Evolutionary conservation across 2,113 vertebrate species (phyloP), one percentile per base, ranked within the genome.

Genomic region (Phaethornis superciliosus): DNA sequence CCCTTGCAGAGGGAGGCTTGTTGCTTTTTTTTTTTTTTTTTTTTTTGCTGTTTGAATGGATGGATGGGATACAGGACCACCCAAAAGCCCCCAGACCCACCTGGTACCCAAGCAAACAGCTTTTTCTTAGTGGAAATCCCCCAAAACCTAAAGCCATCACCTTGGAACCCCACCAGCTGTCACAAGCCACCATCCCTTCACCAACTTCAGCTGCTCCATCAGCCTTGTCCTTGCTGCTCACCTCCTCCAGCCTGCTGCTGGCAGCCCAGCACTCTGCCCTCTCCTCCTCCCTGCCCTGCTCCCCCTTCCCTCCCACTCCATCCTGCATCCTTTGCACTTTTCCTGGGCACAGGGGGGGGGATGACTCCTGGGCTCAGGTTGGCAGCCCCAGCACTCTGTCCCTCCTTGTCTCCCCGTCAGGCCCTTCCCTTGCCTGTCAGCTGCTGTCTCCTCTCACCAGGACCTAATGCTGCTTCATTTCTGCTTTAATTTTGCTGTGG

Each of bases 401-500:
- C 87, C 35, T 5, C 47, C 94, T 87, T 40, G 51, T 84, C 90
- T 59, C 46, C 10, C 0, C 27, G 42, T 85, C 95, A 77, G 58
- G 64, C 49, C 75, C 91, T 77, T 89, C 60, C 90, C 63, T 90
- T 27, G 47, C 78, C 85, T 95, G 86, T 95, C 96, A 94, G 85
- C 75, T 3, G 28, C 84, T 46, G 64, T 70, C 44, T 93, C 60
- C 71, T 96, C 94, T 86, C 59, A 1, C 85, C 58, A 4, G 84
- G 92, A 96, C 83, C 87, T 67, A 44, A 32, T 51, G 65, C 81
- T 80, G 86, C 85, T 96, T 77, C 76, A 2, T 94, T 91, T 80
- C 91, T 94, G 78, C 58, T 96, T 96, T 95, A 93, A 94, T 90
- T 96, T 96, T 15, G 44, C 89, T 67, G 78, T 68, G 35, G 82